These are phyloP conservation scores for Choristoneura rosaceana DNA, from an alignment of 2,888 invertebrate species.

Conservation along the genomic window DNA sequence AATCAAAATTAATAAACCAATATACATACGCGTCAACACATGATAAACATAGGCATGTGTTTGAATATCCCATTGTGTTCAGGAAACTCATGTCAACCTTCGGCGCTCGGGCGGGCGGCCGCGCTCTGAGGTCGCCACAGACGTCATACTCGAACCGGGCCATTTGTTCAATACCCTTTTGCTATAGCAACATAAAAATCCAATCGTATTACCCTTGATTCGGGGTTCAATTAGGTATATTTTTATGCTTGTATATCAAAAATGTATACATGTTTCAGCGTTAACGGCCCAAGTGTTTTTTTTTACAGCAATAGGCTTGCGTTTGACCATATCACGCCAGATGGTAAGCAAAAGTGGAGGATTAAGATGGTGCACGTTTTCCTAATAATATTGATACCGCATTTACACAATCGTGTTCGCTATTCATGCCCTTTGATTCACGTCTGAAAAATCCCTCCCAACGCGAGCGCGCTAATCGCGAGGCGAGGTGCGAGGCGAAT, in stretches of 20 bases:
- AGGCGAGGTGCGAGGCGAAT: too few species aligned
- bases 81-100: slow-evolving; percentile 64
- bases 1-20: slow-evolving; percentile 8
- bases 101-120: slow-evolving; percentile 50
- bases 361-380: too few species aligned
- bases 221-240: slow-evolving; percentile 36
- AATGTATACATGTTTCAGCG: slow-evolving; percentile 20
- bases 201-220: slow-evolving; percentile 36
- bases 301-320: too few species aligned
- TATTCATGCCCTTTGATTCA: too few species aligned
- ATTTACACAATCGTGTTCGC: too few species aligned
- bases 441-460: too few species aligned
- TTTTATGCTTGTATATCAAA: slow-evolving; percentile 29
- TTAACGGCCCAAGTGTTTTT: neutral
- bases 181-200: slow-evolving; percentile 39
- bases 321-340: too few species aligned
- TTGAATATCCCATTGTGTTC: slow-evolving; percentile 49
- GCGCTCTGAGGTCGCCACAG: slow-evolving; percentile 63
- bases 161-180: slow-evolving; percentile 51
- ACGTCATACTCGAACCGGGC: slow-evolving; percentile 76
- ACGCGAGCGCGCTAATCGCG: too few species aligned
- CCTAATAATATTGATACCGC: too few species aligned
- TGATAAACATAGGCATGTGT: slow-evolving; percentile 26
- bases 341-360: too few species aligned
- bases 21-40: slow-evolving; percentile 15